Evolutionary conservation across 2,113 vertebrate genomes (phyloP), one percentile per base, ranked within the genome.

Genomic region (Manacus vitellinus): DNA sequence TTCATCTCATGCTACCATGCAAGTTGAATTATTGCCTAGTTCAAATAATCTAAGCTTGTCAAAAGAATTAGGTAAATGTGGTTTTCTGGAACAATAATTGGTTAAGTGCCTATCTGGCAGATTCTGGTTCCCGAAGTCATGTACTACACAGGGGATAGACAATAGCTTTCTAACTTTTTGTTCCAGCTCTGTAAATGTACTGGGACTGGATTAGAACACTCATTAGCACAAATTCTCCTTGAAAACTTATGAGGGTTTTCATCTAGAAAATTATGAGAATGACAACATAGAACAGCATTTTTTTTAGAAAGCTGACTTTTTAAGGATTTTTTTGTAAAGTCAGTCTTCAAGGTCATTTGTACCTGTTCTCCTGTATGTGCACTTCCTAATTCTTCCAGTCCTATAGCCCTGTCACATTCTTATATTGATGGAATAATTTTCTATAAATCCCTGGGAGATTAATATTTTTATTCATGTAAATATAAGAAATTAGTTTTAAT

Each of bases 21-120:
- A 87, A n/a, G 16, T 12, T 96, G 90, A 88, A 79, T 79, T 96
- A 56, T 54, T 94, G 89, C 56, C 72, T 80, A 90, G 51, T 73
- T 93, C 39, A 92, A 91, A 94, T 83, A 87, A 83, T 47, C 71
- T 83, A 71, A 76, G 47, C 7, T 81, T 93, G 61, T 91, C 75
- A 79, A 91, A 92, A 81, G 83, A 89, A 91, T 93, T 72, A 93
- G 49, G 68, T 75, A 79, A 85, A 83, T 9, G 8, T 58, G 44
- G n/a, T 25, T 93, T 95, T 93, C 83, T 87, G 79, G 73, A 96
- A 79, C 37, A 86, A 46, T 37, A 94, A 95, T 85, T 93, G 89
- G 24, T 75, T 82, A 93, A 96, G 76, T 82, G 54, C 39, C 30
- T 87, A 6, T 52, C 88, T 96, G 83, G 76, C 79, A 89, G 54